Conservation (phyloP, 2,888 invertebrate genomes). For the Xestia rhomboidea region DNA sequence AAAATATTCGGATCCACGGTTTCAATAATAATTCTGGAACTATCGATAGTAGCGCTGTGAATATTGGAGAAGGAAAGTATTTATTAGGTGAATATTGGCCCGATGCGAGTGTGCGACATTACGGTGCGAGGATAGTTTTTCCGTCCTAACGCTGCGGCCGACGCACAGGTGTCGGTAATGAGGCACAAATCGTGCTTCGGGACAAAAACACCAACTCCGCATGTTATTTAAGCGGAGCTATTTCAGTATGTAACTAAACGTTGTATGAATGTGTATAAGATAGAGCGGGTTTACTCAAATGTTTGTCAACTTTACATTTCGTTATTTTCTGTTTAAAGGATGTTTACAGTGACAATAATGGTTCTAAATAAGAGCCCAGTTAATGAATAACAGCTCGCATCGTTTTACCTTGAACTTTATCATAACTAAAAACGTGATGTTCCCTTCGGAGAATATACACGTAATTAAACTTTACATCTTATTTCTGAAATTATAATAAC, state of each 20-base stretch:
- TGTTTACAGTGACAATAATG: background rate
- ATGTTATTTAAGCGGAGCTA: conserved; percentile 61
- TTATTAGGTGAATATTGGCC: conserved; percentile 87
- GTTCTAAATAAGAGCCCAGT: background rate
- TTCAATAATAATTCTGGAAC: conserved; percentile 83
- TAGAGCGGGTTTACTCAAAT: background rate
- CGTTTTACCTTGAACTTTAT: background rate
- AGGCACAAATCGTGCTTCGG: conserved; percentile 81
- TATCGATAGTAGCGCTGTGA: conserved; percentile 79
- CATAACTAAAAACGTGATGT: background rate
- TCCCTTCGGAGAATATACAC: background rate
- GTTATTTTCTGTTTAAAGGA: background rate
- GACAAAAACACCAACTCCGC: conserved; percentile 74
- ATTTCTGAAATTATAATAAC: background rate
- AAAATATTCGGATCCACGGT: conserved; percentile 80
- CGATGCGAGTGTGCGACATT: conserved; percentile 80
- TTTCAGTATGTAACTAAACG: conserved; percentile 33
- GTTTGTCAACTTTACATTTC: background rate
- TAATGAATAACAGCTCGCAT: background rate
- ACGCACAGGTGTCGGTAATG: conserved; percentile 87
- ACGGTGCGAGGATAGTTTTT: conserved; percentile 80
- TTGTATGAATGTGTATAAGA: conserved; percentile 4
- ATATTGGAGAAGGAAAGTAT: conserved; percentile 83
- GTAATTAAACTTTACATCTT: background rate
- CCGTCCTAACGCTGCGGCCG: conserved; percentile 78